Conservation (phyloP, 2,888 invertebrate species). For the Pocota personata region DNA sequence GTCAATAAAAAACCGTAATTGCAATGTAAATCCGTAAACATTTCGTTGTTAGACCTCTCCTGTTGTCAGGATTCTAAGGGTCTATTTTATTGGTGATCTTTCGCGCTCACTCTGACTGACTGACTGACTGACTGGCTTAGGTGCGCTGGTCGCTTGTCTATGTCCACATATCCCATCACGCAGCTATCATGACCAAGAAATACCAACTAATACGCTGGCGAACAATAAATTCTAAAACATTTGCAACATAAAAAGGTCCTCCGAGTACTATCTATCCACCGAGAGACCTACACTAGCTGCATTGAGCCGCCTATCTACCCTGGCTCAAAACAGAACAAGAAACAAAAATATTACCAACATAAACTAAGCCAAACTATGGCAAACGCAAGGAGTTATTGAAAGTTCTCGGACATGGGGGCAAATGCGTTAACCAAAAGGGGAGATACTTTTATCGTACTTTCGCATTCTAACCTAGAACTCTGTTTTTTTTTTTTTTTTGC, state of each 20-base stretch:
- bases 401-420: slow-evolving; percentile 70
- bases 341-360: slow-evolving; percentile 69
- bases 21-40: slow-evolving; percentile 76
- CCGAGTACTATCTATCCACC: slow-evolving; percentile 35
- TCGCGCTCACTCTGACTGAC: slow-evolving; percentile 43
- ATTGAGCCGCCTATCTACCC: slow-evolving; percentile 20
- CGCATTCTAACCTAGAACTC: slow-evolving; percentile 72
- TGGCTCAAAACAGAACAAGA: slow-evolving; percentile 48
- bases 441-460: slow-evolving; percentile 52
- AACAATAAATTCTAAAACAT: slow-evolving; percentile 70
- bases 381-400: slow-evolving; percentile 70
- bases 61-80: slow-evolving; percentile 40
- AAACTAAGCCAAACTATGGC: slow-evolving; percentile 68
- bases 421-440: slow-evolving; percentile 67
- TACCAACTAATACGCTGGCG: slow-evolving; percentile 61
- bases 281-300: slow-evolving; percentile 54
- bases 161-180: slow-evolving; percentile 67
- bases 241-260: slow-evolving; percentile 59
- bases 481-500: too few species aligned
- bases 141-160: slow-evolving; percentile 60
- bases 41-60: slow-evolving; percentile 59
- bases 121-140: slow-evolving; percentile 61
- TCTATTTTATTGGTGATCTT: slow-evolving; percentile 25
- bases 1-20: slow-evolving; percentile 77
- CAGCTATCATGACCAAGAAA: slow-evolving; percentile 68